Evolutionary conservation across 1,140 invertebrate species (phyloP).

Genomic region (Macrobrachium nipponense): DNA sequence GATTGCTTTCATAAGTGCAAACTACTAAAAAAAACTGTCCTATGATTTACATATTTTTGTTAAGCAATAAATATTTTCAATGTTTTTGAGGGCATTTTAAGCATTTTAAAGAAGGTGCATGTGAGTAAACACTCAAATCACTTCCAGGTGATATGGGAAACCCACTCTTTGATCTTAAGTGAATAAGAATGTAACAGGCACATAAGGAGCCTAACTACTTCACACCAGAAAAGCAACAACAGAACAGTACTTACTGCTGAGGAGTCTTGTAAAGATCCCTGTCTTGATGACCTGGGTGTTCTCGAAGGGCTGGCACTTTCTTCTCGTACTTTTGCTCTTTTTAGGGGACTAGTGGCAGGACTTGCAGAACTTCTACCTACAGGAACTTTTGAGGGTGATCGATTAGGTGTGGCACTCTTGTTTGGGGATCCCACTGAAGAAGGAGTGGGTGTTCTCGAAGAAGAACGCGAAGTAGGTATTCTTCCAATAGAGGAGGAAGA

Average conservation of each 20-base stretch:
- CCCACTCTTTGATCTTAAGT: too few species aligned
- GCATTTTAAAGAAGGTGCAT: too few species aligned
- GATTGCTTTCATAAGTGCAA: too few species aligned
- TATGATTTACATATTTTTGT: too few species aligned
- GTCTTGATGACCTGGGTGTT: slow-evolving; percentile 8
- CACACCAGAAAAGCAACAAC: neutral
- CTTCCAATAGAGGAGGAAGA: slow-evolving; percentile 1
- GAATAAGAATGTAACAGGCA: too few species aligned
- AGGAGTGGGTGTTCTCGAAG: slow-evolving; percentile 36
- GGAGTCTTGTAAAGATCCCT: slow-evolving; percentile 27
- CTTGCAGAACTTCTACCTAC: slow-evolving; percentile 6
- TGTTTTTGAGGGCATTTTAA: too few species aligned
- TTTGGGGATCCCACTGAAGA: slow-evolving; percentile 37
- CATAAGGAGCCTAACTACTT: neutral
- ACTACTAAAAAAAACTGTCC: too few species aligned
- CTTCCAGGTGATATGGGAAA: too few species aligned
- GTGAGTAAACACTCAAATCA: too few species aligned
- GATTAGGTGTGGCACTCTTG: slow-evolving; percentile 2
- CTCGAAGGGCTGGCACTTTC: slow-evolving; percentile 1
- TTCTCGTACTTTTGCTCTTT: slow-evolving; percentile 13
- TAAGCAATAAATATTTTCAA: too few species aligned
- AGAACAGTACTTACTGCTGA: slow-evolving; percentile 34
- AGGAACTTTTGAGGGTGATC: slow-evolving; percentile 48
- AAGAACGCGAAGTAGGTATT: slow-evolving; percentile 34
- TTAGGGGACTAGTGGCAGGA: slow-evolving; percentile 16